phyloP scores from a whole-genome alignment of 2,888 invertebrate species.

The Petrolisthes cinctipes region DNA sequence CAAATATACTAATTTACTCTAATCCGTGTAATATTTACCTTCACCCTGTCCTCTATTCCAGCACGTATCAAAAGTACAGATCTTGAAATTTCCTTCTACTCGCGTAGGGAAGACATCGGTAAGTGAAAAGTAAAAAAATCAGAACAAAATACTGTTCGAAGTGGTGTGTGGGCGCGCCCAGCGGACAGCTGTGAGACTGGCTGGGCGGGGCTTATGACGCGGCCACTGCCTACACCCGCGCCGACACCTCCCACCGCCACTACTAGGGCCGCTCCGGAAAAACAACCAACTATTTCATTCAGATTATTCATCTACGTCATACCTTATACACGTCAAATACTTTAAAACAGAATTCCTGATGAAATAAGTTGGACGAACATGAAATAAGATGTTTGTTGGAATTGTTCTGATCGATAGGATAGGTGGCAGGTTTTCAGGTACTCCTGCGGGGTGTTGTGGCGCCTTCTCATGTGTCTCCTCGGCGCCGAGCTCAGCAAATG shows the following conservation, averaged over 20 bases:
- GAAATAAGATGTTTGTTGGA: too few species aligned
- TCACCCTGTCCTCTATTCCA: slow-evolving; percentile 12
- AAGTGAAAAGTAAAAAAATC: slow-evolving; percentile 49
- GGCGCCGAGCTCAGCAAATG: slow-evolving; percentile 57
- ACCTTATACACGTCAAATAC: background rate
- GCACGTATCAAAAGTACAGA: background rate
- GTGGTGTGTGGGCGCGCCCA: slow-evolving; percentile 50
- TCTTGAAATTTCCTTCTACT: slow-evolving; percentile 40
- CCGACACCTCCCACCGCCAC: slow-evolving; percentile 59
- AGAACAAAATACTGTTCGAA: slow-evolving; percentile 46
- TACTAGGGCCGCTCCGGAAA: slow-evolving; percentile 46
- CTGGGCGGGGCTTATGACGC: slow-evolving; percentile 55
- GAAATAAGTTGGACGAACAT: background rate
- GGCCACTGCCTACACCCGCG: slow-evolving; percentile 56
- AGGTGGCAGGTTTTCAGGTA: slow-evolving; percentile 56
- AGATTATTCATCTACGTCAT: background rate
- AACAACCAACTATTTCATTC: slow-evolving; percentile 11
- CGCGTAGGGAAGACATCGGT: slow-evolving; percentile 34
- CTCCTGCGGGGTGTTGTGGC: slow-evolving; percentile 48
- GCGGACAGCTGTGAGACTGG: slow-evolving; percentile 46
- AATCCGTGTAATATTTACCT: slow-evolving; percentile 5
- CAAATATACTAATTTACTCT: slow-evolving; percentile 31
- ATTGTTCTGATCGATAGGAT: background rate
- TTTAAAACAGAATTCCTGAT: background rate
- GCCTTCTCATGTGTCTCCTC: slow-evolving; percentile 56